Evolutionary conservation across 2,888 invertebrate species (phyloP), one percentile per base, ranked within the genome.

Genomic region (Meteorus colon): DNA sequence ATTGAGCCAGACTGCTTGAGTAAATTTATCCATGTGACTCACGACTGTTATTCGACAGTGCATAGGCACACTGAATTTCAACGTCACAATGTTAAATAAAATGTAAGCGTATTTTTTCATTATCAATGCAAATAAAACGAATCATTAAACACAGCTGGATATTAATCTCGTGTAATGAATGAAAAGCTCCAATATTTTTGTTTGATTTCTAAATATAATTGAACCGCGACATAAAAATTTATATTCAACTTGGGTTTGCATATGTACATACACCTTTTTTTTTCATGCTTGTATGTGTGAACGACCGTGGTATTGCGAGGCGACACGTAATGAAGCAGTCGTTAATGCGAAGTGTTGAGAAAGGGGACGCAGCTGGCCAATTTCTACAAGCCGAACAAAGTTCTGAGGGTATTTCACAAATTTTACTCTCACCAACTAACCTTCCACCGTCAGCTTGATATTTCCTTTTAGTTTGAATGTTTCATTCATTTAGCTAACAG

Each of bases 321-420:
- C 34, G 24, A 24, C 59, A 60, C 27, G 16, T 62, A 62, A 62
- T 60, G 60, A 45, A 60, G 27, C 60, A 70, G 34, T 70, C 59
- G 41, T 70, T 48, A 51, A 34, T 24, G 31, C 19, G 34, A 70
- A 59, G 55, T 55, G 59, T 70, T 34, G 27, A 37, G 31, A 27
- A 34, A n/a, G 71, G 73, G 74, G 67, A 77, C 80, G 71, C 81
- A 81, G 81, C 80, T 81, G 81, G 81, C 77, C 77, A 81, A 81
- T 81, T 81, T 78, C 76, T 73, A 68, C 41, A 60, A 73, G 45
- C 74, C 79, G 41, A 65, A 66, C 75, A 74, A 77, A 78, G 59
- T 80, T 80, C 70, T 60, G 68, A 69, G 77, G 74, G 73, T 60
- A 73, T 74, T 75, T 75, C 59, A 66, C 74, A n/a, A 76, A 76